Percentiles rank a stretch among this genome's conserved stretches.
phyloP scores from a whole-genome alignment of 2,113 vertebrate genomes.

The Ardeotis arabs region DNA sequence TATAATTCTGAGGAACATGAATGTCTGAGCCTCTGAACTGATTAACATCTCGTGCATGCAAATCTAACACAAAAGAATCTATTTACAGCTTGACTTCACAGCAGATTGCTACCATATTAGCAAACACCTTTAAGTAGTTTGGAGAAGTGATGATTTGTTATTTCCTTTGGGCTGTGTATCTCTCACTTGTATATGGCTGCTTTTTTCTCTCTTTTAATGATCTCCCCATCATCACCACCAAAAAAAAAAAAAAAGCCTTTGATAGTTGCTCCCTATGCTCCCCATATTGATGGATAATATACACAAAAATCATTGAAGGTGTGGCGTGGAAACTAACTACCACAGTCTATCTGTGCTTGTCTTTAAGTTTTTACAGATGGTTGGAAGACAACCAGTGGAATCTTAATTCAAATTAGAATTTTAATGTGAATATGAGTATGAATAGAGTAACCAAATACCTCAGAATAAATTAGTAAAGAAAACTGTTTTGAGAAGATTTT shows the following conservation, averaged over 20 bases:
- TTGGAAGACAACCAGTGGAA: background rate
- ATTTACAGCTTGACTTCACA: conserved; percentile 70
- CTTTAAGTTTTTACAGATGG: conserved; percentile 25
- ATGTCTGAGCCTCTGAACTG: conserved; percentile 51
- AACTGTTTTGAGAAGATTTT: background rate
- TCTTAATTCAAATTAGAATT: conserved; percentile 46
- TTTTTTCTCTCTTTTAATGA: background rate
- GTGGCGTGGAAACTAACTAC: background rate
- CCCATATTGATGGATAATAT: background rate
- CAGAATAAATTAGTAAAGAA: conserved; percentile 41
- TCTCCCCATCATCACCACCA: background rate
- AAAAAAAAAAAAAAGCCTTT: background rate
- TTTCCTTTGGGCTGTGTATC: conserved; percentile 19
- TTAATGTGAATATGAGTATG: background rate
- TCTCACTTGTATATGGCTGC: background rate
- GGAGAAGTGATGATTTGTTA: conserved; percentile 55
- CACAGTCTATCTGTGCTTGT: background rate
- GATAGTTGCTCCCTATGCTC: background rate
- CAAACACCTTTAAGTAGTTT: conserved; percentile 67
- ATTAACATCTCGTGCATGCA: conserved; percentile 54
- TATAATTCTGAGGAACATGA: conserved; percentile 35
- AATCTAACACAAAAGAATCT: conserved; percentile 62
- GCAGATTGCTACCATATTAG: conserved; percentile 62
- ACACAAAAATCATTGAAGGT: background rate
- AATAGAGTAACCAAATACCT: background rate